Conservation (phyloP, 2,888 invertebrate genomes). For the Acleris laterana region DNA sequence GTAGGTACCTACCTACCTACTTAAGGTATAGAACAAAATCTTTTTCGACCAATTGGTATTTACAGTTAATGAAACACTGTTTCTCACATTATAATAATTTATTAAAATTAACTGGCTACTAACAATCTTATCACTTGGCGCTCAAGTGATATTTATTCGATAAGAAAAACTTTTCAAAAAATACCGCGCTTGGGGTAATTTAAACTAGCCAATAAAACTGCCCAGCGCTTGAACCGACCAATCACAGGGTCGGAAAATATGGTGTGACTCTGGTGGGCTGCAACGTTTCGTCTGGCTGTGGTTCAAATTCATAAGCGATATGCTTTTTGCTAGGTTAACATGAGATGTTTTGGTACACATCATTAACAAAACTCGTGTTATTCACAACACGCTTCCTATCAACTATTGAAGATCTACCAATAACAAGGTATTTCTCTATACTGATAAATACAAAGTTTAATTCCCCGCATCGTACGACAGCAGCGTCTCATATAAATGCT, state of each 20-base stretch:
- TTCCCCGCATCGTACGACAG: conserved; percentile 80
- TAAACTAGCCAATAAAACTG: conserved; percentile 58
- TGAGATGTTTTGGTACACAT: conserved; percentile 39
- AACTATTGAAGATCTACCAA: conserved; percentile 38
- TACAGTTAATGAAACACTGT: background rate
- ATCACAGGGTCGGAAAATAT: conserved; percentile 64
- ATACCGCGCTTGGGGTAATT: conserved; percentile 52
- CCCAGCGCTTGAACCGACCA: conserved; percentile 55
- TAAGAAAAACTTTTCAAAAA: conserved; percentile 44
- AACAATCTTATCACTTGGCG: conserved; percentile 1
- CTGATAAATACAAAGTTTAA: conserved; percentile 67
- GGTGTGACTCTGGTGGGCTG: conserved; percentile 81
- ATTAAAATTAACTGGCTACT: background rate
- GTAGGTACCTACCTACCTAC: too few relatives aligned
- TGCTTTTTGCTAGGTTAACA: conserved; percentile 55
- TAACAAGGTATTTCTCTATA: conserved; percentile 49
- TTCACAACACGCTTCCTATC: conserved; percentile 10
- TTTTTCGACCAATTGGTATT: too few relatives aligned
- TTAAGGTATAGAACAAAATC: too few relatives aligned
- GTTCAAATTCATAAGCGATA: conserved; percentile 45
- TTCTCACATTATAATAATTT: conserved; percentile 2
- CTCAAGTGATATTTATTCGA: conserved; percentile 18
- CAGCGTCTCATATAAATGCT: conserved; percentile 75
- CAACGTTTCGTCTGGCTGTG: conserved; percentile 49
- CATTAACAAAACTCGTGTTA: conserved; percentile 23